Conservation (phyloP, 2,113 vertebrate genomes). For the Hirundichthys speculiger region DNA sequence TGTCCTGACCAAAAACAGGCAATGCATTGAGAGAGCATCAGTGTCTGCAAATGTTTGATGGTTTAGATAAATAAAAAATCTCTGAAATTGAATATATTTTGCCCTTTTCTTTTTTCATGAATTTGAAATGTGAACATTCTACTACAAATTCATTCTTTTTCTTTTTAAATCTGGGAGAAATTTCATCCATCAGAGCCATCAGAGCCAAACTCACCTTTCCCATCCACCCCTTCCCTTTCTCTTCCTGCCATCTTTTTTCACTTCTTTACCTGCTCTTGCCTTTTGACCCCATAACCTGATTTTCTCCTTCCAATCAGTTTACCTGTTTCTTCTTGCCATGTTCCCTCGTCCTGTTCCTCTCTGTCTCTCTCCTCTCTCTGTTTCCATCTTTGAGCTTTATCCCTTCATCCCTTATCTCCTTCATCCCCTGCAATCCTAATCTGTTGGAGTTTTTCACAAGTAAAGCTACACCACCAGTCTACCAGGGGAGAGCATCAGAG, state of each 20-base stretch:
- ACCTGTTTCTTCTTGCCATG: constrained; percentile 43
- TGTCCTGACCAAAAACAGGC: constrained; percentile 1
- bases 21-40: not conserved
- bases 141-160: no score
- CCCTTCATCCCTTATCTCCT: constrained; percentile 84
- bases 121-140: no score
- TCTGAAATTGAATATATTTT: not conserved
- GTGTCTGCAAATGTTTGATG: not conserved
- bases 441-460: constrained; percentile 74
- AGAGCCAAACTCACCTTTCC: constrained; percentile 10
- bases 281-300: constrained; percentile 76
- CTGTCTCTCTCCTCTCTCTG: constrained; percentile 59
- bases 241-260: constrained; percentile 26
- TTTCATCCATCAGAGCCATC: not conserved
- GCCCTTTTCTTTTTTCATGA: no score
- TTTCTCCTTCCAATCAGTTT: constrained; percentile 76
- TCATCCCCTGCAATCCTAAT: constrained; percentile 84
- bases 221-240: constrained; percentile 24
- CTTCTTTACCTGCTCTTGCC: constrained; percentile 57
- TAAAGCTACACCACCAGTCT: constrained; percentile 64
- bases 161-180: no score
- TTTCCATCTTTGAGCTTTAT: constrained; percentile 83
- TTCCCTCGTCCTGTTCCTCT: constrained; percentile 39
- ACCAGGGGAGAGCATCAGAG: constrained; percentile 53
- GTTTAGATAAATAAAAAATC: not conserved